These are phyloP conservation scores for Pangasius djambal DNA, from an alignment of 2,797 vertebrate genomes.

Conservation along the genomic window DNA sequence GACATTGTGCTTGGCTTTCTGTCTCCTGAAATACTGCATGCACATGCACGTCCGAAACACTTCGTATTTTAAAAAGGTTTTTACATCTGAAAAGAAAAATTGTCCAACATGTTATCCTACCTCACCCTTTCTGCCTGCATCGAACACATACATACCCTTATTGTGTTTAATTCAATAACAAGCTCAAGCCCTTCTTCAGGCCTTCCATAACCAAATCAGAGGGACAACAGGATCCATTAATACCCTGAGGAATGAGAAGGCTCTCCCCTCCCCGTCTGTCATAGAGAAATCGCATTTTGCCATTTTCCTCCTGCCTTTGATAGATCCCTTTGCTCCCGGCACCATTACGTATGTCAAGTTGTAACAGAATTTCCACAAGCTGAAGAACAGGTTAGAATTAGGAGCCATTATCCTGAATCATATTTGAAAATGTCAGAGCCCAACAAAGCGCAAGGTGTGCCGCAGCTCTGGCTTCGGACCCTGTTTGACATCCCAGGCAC, in stretches of 20 bases:
- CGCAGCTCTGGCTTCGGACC: constrained; percentile 34
- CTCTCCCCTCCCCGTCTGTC: constrained; percentile 22
- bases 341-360: constrained; percentile 52
- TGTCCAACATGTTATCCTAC: background rate
- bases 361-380: constrained; percentile 53
- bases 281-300: constrained; percentile 48
- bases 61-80: background rate
- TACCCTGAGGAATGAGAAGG: constrained; percentile 52
- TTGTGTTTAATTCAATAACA: constrained; percentile 49
- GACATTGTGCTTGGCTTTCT: background rate
- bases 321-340: constrained; percentile 54
- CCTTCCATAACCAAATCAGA: constrained; percentile 51
- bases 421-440: constrained; percentile 57
- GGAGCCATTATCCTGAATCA: constrained; percentile 56
- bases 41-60: no score
- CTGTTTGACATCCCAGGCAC: constrained; percentile 35
- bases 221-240: constrained; percentile 54
- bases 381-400: constrained; percentile 53
- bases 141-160: constrained; percentile 41
- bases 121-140: constrained; percentile 17
- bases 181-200: constrained; percentile 47
- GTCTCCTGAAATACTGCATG: background rate
- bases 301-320: constrained; percentile 38
- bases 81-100: background rate
- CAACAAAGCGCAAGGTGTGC: constrained; percentile 35